Evolutionary conservation across 2,113 vertebrate species (phyloP).

Genomic region (Pandion haliaetus): DNA sequence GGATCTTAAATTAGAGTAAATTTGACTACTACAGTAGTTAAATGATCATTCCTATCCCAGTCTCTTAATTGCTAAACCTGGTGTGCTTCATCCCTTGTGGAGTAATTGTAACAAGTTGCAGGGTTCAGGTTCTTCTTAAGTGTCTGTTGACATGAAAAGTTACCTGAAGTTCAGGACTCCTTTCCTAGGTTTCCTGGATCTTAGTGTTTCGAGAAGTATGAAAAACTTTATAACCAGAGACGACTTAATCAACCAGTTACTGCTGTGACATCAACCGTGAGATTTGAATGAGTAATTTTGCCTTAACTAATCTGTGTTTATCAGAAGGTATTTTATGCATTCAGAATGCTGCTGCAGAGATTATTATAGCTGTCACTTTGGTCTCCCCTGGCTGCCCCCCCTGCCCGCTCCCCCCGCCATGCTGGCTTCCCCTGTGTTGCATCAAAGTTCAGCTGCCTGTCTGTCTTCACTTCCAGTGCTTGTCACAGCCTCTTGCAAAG

Average conservation of each 20-base stretch:
- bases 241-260: background rate
- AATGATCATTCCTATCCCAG: background rate
- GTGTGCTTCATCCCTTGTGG: accelerated
- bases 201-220: background rate
- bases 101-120: background rate
- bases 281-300: background rate
- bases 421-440: background rate
- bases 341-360: background rate
- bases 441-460: background rate
- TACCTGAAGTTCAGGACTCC: background rate
- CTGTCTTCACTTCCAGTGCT: background rate
- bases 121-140: background rate
- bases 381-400: background rate
- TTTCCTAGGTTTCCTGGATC: background rate
- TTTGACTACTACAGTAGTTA: background rate
- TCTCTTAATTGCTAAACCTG: background rate
- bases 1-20: background rate
- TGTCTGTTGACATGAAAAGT: background rate
- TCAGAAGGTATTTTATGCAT: background rate
- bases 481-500: background rate
- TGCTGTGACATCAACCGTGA: background rate
- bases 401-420: too few species aligned
- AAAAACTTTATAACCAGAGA: background rate
- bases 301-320: background rate
- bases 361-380: background rate